Conservation (phyloP, 2,888 invertebrate species). For the Nomada flava region DNA sequence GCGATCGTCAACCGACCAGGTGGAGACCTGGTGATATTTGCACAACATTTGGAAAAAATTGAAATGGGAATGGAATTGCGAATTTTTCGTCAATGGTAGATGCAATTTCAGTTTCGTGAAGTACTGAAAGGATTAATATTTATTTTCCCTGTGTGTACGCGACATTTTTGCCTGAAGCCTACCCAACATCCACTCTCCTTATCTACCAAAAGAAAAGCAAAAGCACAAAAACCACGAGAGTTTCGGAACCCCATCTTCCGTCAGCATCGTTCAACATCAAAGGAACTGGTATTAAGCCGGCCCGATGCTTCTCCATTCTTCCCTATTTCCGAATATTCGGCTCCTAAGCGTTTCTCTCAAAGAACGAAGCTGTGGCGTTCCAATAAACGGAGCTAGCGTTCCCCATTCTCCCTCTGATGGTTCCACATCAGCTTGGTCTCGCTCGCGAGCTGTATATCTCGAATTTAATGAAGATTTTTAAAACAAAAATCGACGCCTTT, state of each 20-base stretch:
- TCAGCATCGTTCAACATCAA: neutral
- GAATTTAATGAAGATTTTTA: neutral
- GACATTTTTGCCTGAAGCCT: neutral
- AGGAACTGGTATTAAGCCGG: slow-evolving; percentile 14
- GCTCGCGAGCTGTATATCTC: neutral
- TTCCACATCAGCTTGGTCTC: neutral
- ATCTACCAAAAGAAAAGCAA: neutral
- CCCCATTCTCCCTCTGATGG: neutral
- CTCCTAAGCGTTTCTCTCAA: slow-evolving; percentile 2
- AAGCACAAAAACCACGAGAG: neutral
- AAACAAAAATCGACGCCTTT: neutral
- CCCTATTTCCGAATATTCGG: slow-evolving; percentile 15
- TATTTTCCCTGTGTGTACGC: no score
- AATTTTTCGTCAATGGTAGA: no score
- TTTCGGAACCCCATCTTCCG: neutral
- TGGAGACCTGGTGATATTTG: slow-evolving; percentile 32
- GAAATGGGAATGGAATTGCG: no score
- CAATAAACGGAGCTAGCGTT: neutral
- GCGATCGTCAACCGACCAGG: slow-evolving; percentile 9
- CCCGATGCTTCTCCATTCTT: slow-evolving; percentile 5
- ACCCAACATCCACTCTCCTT: neutral
- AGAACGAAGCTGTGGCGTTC: neutral
- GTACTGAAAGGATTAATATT: no score
- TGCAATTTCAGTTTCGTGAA: no score
- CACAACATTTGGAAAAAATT: neutral